phyloP scores from a whole-genome alignment of 2,797 vertebrate genomes.

The Eulemur coronatus region DNA sequence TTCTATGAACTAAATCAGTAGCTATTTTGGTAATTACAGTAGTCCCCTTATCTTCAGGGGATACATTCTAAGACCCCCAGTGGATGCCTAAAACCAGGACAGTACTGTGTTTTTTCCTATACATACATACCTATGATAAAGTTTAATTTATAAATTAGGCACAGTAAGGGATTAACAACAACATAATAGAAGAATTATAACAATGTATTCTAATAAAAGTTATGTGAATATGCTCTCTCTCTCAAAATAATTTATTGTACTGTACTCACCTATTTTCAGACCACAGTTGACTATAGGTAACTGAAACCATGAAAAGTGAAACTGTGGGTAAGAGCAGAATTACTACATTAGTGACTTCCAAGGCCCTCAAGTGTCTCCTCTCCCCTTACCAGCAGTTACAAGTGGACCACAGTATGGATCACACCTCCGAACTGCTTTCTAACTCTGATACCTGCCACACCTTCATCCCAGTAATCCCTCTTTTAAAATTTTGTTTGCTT shows the following conservation, averaged over 20 bases:
- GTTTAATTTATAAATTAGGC: background rate
- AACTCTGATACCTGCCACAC: background rate
- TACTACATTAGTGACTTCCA: background rate
- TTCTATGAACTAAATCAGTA: background rate
- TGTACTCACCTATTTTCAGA: background rate
- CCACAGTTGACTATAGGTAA: background rate
- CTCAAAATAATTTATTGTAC: background rate
- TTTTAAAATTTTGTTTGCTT: constrained; percentile 13
- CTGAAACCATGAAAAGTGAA: background rate
- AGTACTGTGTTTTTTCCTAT: background rate
- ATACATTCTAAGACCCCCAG: background rate
- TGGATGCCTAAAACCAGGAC: background rate
- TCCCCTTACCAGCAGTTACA: background rate
- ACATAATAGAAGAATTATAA: background rate
- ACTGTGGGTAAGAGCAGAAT: background rate
- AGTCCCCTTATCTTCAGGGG: background rate
- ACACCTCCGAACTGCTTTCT: too few species aligned
- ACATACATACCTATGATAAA: background rate
- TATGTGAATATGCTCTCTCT: background rate
- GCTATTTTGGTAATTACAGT: background rate
- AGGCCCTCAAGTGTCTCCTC: background rate
- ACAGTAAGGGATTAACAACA: background rate
- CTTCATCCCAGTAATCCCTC: background rate
- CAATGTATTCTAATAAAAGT: background rate
- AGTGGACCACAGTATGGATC: background rate